Percentiles rank a stretch among this genome's conserved stretches.
Evolutionary conservation across 2,113 vertebrate species (phyloP).

Genomic region (Oxyura jamaicensis): DNA sequence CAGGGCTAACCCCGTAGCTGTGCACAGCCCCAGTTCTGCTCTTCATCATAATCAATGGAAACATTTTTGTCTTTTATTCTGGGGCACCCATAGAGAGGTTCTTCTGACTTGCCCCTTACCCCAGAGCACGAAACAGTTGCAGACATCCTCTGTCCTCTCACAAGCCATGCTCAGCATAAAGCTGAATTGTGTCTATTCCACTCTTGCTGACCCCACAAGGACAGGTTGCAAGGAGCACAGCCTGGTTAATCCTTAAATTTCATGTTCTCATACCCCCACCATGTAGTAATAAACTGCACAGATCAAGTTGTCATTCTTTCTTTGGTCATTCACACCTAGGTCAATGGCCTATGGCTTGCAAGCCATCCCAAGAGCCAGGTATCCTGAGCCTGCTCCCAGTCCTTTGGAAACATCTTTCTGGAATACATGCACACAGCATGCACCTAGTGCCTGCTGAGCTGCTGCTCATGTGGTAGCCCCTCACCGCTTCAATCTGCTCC

Average conservation of each 20-base stretch:
- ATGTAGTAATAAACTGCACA: neutral
- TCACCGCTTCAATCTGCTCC: accelerated
- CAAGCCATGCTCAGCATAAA: neutral
- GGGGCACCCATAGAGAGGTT: neutral
- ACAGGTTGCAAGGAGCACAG: neutral
- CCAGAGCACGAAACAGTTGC: neutral
- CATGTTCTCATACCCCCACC: neutral
- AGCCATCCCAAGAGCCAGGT: neutral
- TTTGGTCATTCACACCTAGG: neutral
- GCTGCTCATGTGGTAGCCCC: neutral
- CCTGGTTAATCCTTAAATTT: neutral
- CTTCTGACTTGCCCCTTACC: neutral
- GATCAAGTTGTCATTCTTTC: accelerated
- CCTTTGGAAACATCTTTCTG: accelerated
- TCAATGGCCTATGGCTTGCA: accelerated
- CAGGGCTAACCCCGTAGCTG: neutral
- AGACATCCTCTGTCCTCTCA: neutral
- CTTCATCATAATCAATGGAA: neutral
- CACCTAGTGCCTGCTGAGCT: neutral
- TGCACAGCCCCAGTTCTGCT: neutral
- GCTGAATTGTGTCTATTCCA: neutral
- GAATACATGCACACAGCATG: accelerated
- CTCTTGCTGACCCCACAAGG: neutral
- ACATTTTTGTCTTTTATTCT: neutral
- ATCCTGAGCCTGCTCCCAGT: neutral